phyloP scores from a whole-genome alignment of 1,140 invertebrate species.

The Yoshiicerus persimilis region DNA sequence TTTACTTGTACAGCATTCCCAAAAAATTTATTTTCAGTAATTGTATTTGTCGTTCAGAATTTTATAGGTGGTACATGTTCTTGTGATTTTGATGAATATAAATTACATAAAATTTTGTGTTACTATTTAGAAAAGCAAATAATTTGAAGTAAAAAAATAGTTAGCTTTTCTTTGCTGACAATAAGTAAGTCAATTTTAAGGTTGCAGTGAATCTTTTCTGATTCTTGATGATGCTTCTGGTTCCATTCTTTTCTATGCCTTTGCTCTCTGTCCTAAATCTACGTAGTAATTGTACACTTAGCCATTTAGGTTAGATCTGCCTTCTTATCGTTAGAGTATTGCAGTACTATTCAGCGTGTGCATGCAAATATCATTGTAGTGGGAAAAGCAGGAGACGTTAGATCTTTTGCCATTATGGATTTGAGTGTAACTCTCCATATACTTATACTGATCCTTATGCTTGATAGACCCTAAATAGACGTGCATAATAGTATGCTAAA shows the following conservation, averaged over 20 bases:
- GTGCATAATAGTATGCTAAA: not conserved
- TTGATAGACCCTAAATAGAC: not conserved
- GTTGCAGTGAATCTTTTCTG: not conserved
- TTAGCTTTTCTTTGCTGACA: slow-evolving; percentile 27
- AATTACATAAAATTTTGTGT: no score
- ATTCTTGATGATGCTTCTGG: not conserved
- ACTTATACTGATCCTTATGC: no score
- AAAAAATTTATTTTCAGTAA: no score
- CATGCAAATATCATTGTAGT: not conserved
- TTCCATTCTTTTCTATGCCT: not conserved
- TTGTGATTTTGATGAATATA: no score
- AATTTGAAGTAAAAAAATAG: no score
- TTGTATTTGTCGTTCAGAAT: no score
- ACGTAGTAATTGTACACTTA: not conserved
- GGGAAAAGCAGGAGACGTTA: not conserved
- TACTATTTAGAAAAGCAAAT: no score
- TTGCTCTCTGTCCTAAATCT: not conserved
- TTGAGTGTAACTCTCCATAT: no score
- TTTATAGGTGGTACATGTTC: no score
- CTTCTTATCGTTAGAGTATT: not conserved
- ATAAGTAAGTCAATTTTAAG: slow-evolving; percentile 18
- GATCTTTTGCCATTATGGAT: not conserved
- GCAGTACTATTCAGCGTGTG: not conserved
- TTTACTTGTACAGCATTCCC: no score
- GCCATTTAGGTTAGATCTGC: not conserved